These are phyloP conservation scores for Dichetophora obliterata DNA, from an alignment of 2,888 invertebrate species.

Conservation along the genomic window DNA sequence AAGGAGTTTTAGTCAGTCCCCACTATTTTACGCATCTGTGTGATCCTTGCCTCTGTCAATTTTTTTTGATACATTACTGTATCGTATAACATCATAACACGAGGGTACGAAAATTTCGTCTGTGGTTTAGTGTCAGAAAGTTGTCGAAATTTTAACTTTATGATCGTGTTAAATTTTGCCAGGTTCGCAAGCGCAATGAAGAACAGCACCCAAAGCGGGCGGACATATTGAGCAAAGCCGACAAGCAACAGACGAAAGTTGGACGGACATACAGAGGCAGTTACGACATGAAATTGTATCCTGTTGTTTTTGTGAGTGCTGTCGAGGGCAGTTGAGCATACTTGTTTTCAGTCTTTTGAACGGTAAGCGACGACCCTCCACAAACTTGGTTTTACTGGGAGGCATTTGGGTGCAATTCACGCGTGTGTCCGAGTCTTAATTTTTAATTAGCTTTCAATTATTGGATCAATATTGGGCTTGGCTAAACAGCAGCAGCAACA, in stretches of 20 bases:
- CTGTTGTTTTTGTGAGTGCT: background rate
- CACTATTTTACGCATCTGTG: background rate
- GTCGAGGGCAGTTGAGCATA: constrained; percentile 26
- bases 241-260: background rate
- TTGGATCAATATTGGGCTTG: constrained; percentile 37
- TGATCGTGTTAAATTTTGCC: constrained; percentile 45
- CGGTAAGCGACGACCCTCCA: background rate
- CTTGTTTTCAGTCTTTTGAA: background rate
- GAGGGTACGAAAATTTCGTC: constrained; percentile 17
- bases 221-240: constrained; percentile 33
- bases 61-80: constrained; percentile 49
- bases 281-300: background rate
- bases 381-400: background rate
- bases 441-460: constrained; percentile 44
- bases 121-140: constrained; percentile 44
- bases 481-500: background rate
- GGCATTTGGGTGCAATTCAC: background rate
- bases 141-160: constrained; percentile 46
- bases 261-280: background rate
- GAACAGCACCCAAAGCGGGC: constrained; percentile 26
- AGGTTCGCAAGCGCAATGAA: constrained; percentile 7
- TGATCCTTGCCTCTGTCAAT: background rate
- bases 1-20: no score
- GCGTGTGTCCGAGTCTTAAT: constrained; percentile 33
- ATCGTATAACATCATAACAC: constrained; percentile 46